Evolutionary conservation across 1,140 invertebrate genomes (phyloP).

Genomic region (Parapsyche elsis): DNA sequence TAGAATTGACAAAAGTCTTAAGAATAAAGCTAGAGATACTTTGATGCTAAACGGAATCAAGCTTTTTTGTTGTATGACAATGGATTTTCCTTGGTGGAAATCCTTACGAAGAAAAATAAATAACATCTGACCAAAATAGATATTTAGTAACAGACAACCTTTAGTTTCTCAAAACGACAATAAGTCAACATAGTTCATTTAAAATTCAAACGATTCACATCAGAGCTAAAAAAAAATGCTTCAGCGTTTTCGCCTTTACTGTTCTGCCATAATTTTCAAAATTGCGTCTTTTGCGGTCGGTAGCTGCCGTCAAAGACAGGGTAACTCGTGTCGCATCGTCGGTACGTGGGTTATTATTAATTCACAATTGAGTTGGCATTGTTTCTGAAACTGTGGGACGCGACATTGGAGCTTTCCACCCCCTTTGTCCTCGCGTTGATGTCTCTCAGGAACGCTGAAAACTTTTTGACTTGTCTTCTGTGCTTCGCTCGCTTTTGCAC

Average conservation of each 20-base stretch:
- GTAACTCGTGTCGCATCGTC: not conserved
- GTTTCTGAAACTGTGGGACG: not conserved
- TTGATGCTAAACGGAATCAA: too few species aligned
- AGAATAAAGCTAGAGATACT: too few species aligned
- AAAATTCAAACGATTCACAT: too few species aligned
- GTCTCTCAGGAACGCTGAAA: constrained; percentile 5
- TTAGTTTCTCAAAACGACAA: too few species aligned
- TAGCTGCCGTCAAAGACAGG: not conserved
- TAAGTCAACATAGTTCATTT: too few species aligned
- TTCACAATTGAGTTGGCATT: not conserved
- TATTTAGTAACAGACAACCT: too few species aligned
- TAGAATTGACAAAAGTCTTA: too few species aligned
- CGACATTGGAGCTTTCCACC: not conserved
- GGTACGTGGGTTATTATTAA: not conserved
- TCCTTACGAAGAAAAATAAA: too few species aligned
- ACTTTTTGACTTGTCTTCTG: constrained; percentile 7
- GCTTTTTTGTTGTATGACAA: too few species aligned
- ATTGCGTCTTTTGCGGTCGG: not conserved
- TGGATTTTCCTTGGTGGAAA: too few species aligned
- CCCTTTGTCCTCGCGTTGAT: not conserved
- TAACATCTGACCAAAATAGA: too few species aligned
- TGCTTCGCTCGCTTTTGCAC: not conserved
- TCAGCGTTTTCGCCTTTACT: not conserved
- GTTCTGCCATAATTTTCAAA: not conserved
- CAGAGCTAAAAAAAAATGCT: too few species aligned